phyloP scores from a whole-genome alignment of 2,888 invertebrate genomes.

The Mythimna lalbum region DNA sequence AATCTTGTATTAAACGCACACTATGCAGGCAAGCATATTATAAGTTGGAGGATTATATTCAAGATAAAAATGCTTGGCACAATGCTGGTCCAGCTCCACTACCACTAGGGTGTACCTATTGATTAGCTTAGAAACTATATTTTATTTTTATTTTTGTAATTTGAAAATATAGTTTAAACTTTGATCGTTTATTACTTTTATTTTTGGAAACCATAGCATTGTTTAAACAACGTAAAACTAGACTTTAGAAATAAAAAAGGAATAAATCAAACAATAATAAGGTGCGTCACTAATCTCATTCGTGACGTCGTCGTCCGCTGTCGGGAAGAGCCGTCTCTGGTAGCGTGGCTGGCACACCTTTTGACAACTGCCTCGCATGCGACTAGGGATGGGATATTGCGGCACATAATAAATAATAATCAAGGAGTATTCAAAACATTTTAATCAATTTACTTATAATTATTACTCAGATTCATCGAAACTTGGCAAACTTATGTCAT shows the following conservation, averaged over 20 bases:
- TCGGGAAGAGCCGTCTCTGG: not conserved
- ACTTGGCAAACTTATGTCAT: conserved; percentile 1
- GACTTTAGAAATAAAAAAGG: not conserved
- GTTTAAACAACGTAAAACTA: not conserved
- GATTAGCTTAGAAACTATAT: no score
- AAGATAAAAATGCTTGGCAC: no score
- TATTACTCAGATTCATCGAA: conserved; percentile 2
- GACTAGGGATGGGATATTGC: not conserved
- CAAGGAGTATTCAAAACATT: not conserved
- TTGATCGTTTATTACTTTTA: no score
- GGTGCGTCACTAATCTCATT: not conserved
- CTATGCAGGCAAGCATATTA: no score
- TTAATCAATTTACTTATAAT: not conserved
- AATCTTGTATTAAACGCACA: no score
- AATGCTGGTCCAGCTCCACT: no score
- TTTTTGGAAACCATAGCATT: no score
- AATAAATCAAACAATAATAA: no score
- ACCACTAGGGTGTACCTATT: no score
- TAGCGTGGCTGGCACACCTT: not conserved
- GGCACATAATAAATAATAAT: not conserved
- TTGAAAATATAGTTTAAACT: no score
- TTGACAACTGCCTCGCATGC: not conserved
- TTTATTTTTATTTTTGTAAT: no score
- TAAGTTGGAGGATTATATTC: no score
- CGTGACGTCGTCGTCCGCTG: not conserved